Evolutionary conservation across 1,140 invertebrate species (phyloP).

Genomic region (Bombus sibiricus): DNA sequence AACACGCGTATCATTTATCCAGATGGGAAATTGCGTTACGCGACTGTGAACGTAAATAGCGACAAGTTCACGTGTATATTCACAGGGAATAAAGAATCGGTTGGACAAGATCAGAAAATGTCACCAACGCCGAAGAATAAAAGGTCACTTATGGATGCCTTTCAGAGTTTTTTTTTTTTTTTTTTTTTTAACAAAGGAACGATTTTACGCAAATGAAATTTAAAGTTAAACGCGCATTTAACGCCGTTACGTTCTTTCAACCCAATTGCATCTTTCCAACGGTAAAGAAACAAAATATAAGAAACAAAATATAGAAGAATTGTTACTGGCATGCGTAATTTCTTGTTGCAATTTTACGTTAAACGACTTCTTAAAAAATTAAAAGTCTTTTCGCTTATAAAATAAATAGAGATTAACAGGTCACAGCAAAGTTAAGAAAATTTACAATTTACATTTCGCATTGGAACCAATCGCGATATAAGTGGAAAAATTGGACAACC

Average conservation of each 20-base stretch:
- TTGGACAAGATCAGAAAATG: conserved; percentile 41
- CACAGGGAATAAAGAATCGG: neutral
- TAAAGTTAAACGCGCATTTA: neutral
- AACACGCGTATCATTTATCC: conserved; percentile 49
- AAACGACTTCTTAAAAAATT: neutral
- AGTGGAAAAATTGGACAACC: neutral
- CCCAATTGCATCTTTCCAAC: neutral
- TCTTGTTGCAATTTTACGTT: too few species aligned
- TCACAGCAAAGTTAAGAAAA: neutral
- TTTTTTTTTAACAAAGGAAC: conserved; percentile 10
- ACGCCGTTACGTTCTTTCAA: neutral
- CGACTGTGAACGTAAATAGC: conserved; percentile 8
- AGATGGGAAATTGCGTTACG: conserved; percentile 61
- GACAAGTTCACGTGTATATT: conserved; percentile 41
- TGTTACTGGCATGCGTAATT: neutral
- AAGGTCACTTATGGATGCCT: neutral
- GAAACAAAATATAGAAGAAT: neutral
- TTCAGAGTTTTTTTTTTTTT: neutral
- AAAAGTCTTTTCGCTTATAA: neutral
- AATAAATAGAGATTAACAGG: neutral
- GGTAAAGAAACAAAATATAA: too few species aligned
- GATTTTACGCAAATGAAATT: neutral
- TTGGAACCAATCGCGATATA: neutral
- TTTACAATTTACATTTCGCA: neutral
- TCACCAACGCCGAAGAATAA: neutral